A percentile compares a stretch with the other conserved stretches of the same genome.
Evolutionary conservation across 2,113 vertebrate species (phyloP).

Genomic region (Zosterops lateralis): DNA sequence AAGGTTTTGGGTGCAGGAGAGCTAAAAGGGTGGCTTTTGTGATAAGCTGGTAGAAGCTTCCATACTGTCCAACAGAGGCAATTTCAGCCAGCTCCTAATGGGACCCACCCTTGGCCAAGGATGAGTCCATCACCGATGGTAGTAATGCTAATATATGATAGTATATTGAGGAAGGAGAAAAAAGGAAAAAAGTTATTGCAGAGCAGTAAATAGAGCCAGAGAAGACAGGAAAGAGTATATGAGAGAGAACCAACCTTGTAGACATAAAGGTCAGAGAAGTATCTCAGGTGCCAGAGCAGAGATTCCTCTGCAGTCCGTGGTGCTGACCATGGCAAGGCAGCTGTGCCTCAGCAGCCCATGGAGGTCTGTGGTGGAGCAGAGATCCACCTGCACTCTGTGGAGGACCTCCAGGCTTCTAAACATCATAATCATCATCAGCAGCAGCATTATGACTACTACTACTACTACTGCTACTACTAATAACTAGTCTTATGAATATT

Average conservation of each 20-base stretch:
- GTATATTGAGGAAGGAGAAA: neutral
- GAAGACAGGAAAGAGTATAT: neutral
- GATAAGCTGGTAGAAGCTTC: neutral
- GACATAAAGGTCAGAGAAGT: neutral
- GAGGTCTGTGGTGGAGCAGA: neutral
- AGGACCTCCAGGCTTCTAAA: neutral
- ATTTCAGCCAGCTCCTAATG: neutral
- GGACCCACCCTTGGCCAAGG: accelerated
- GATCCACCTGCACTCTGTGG: neutral
- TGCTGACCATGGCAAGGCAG: neutral
- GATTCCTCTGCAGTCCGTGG: accelerated
- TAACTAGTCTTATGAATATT: neutral
- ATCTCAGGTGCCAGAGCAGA: too few species aligned
- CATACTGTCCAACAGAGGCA: neutral
- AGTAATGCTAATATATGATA: neutral
- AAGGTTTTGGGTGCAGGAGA: accelerated
- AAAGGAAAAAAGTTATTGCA: neutral
- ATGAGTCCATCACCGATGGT: accelerated
- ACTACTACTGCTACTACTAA: neutral
- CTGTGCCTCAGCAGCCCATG: neutral
- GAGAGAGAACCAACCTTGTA: neutral
- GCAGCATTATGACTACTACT: neutral
- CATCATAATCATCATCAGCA: neutral
- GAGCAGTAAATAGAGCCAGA: neutral
- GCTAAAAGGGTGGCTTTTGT: neutral